phyloP scores from a whole-genome alignment of 2,888 invertebrate species.

The Thera britannica region DNA sequence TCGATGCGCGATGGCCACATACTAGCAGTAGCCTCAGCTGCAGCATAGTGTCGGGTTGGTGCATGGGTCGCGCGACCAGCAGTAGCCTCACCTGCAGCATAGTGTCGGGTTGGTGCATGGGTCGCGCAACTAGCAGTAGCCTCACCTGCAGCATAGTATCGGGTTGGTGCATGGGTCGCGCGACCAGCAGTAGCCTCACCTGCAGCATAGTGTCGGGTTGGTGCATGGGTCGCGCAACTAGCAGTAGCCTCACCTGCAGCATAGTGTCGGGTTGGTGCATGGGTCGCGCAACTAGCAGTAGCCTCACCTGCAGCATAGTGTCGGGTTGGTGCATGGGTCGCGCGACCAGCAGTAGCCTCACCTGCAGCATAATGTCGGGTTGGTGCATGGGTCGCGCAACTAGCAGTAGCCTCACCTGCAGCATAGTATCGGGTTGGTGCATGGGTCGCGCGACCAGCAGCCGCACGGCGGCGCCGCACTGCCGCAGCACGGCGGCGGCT shows the following conservation, averaged over 20 bases:
- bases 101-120: no score
- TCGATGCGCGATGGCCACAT: no score
- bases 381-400: no score
- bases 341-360: not conserved
- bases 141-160: no score
- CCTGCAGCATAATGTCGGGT: no score
- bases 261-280: not conserved
- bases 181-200: no score
- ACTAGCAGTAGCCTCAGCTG: no score
- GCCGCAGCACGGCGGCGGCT: conserved; percentile 94
- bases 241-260: not conserved
- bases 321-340: not conserved
- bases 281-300: not conserved
- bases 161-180: no score
- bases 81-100: no score
- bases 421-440: conserved; percentile 35
- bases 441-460: conserved; percentile 92
- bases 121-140: no score
- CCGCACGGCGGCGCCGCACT: conserved; percentile 94
- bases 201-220: not conserved
- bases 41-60: no score
- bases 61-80: no score
- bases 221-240: not conserved
- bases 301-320: not conserved
- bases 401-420: conserved; percentile 12